These are phyloP conservation scores for Odontamblyopus lacepedii DNA, from an alignment of 2,797 vertebrate species.

Conservation along the genomic window DNA sequence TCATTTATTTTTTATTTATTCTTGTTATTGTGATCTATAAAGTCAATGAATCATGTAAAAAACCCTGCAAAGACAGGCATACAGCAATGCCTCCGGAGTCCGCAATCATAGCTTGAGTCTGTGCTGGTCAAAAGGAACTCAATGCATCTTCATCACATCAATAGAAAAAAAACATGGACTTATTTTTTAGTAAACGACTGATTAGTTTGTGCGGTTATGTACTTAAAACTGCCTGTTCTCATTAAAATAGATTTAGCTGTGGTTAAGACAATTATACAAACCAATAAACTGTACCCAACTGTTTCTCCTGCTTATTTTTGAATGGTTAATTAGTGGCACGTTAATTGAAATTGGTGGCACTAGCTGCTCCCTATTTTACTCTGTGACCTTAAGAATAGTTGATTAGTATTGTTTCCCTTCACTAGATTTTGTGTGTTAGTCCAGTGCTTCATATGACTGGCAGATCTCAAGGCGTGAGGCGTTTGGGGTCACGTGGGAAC, in stretches of 20 bases:
- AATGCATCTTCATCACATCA: constrained; percentile 14
- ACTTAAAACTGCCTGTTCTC: constrained; percentile 14
- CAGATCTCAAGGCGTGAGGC: constrained; percentile 85
- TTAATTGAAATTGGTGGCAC: constrained; percentile 61
- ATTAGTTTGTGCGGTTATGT: constrained; percentile 22
- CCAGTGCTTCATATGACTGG: not conserved
- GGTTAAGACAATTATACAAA: constrained; percentile 31
- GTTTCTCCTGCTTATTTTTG: constrained; percentile 28
- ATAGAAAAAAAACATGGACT: constrained; percentile 54
- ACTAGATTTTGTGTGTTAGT: constrained; percentile 23
- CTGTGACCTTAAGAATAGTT: constrained; percentile 25
- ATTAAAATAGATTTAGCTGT: constrained; percentile 17
- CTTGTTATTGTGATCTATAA: constrained; percentile 21
- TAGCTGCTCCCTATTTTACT: constrained; percentile 36
- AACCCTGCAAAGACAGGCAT: constrained; percentile 41
- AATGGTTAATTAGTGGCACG: constrained; percentile 69
- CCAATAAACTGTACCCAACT: constrained; percentile 40
- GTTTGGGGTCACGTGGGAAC: constrained; percentile 98
- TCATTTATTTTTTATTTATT: constrained; percentile 16
- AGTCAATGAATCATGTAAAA: constrained; percentile 45
- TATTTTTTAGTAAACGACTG: constrained; percentile 15
- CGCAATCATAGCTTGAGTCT: constrained; percentile 36
- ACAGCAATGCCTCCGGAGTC: constrained; percentile 28
- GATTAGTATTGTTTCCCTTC: constrained; percentile 44
- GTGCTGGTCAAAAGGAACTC: constrained; percentile 47